phyloP scores from a whole-genome alignment of 2,113 vertebrate genomes.

The Corapipo altera region DNA sequence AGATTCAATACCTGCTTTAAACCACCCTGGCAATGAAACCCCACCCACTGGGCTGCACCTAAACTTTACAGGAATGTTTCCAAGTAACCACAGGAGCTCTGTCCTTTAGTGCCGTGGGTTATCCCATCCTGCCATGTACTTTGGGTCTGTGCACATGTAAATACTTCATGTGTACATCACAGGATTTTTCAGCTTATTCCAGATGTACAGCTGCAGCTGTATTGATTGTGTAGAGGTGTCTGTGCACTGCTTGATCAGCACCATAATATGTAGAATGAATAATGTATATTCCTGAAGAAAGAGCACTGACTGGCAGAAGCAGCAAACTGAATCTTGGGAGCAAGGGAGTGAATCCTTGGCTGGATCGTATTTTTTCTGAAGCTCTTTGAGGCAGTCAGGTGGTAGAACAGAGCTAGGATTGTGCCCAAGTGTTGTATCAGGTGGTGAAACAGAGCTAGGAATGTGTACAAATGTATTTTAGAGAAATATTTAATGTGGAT shows the following conservation, averaged over 20 bases:
- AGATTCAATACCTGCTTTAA: neutral
- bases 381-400: neutral
- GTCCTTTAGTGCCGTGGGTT: neutral
- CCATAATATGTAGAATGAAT: neutral
- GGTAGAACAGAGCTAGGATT: neutral
- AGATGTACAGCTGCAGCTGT: neutral
- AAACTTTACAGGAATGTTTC: neutral
- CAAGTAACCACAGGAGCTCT: neutral
- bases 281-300: neutral
- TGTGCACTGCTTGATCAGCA: neutral
- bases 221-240: neutral
- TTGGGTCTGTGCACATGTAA: neutral
- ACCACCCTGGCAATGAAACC: neutral
- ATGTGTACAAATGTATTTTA: neutral
- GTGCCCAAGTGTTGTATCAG: neutral
- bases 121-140: rapidly evolving
- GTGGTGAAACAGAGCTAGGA: neutral
- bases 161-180: neutral
- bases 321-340: neutral
- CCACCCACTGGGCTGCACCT: neutral
- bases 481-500: neutral
- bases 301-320: neutral
- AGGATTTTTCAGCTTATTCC: neutral
- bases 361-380: neutral
- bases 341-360: neutral